phyloP scores from a whole-genome alignment of 2,113 vertebrate genomes.

The Rhineura floridana region DNA sequence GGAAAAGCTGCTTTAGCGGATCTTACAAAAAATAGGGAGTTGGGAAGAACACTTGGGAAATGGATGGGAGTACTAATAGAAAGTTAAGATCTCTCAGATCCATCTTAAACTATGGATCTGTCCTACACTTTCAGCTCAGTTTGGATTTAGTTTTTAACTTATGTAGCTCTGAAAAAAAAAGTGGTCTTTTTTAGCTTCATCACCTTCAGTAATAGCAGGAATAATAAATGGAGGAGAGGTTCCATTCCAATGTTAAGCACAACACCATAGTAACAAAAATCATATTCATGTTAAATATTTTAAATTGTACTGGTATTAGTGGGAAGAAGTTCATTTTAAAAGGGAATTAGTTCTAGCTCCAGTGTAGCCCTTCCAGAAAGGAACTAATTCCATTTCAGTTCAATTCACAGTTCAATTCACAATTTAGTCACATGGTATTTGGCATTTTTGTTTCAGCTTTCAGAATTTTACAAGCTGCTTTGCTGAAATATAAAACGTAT shows the following conservation, averaged over 20 bases:
- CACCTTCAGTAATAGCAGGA: neutral
- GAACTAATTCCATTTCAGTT: too few relatives aligned
- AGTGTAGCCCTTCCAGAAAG: too few relatives aligned
- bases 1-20: too few relatives aligned
- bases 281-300: neutral
- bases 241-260: neutral
- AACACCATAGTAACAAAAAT: neutral
- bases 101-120: neutral
- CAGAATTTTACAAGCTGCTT: too few relatives aligned
- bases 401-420: too few relatives aligned
- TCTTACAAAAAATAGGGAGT: neutral
- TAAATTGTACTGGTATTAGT: neutral
- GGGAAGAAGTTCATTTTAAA: neutral
- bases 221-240: neutral
- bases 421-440: too few relatives aligned
- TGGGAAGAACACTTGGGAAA: neutral
- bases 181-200: rapidly evolving
- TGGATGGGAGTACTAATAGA: neutral
- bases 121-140: neutral
- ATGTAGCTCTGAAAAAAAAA: neutral
- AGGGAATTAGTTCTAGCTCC: too few relatives aligned
- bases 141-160: neutral
- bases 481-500: too few relatives aligned
- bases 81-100: neutral
- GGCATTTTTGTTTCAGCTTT: too few relatives aligned